phyloP scores from a whole-genome alignment of 2,888 invertebrate species.

The Blastobasis adustella region DNA sequence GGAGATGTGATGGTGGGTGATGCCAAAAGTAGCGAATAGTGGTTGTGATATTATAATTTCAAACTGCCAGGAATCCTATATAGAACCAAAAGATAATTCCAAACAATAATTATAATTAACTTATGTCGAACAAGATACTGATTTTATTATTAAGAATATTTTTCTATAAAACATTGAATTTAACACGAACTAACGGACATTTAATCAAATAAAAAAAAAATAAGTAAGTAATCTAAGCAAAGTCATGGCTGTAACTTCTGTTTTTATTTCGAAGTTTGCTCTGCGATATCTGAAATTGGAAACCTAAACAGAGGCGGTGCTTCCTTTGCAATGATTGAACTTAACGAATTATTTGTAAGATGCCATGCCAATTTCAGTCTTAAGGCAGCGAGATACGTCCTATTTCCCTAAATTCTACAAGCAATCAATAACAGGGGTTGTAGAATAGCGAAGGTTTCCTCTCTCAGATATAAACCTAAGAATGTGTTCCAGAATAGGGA shows the following conservation, averaged over 20 bases:
- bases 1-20: no score
- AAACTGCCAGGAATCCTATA: slow-evolving; percentile 23
- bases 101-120: slow-evolving; percentile 24
- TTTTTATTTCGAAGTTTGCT: slow-evolving; percentile 29
- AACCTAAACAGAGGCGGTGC: background rate
- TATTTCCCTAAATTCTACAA: slow-evolving; percentile 17
- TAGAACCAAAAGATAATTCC: slow-evolving; percentile 16
- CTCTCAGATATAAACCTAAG: slow-evolving; percentile 52
- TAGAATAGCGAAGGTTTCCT: slow-evolving; percentile 27
- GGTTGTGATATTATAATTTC: no score
- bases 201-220: slow-evolving; percentile 13
- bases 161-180: slow-evolving; percentile 58
- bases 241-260: slow-evolving; percentile 42
- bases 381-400: slow-evolving; percentile 30
- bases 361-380: no score
- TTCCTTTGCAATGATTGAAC: slow-evolving; percentile 40
- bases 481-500: slow-evolving; percentile 43
- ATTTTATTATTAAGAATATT: slow-evolving; percentile 50
- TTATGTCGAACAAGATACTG: slow-evolving; percentile 19
- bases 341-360: background rate
- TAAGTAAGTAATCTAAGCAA: slow-evolving; percentile 25
- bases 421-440: no score
- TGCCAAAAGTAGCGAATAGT: no score
- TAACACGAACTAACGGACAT: slow-evolving; percentile 34
- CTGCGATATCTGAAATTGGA: slow-evolving; percentile 50